A percentile compares a stretch with the other conserved stretches of the same genome.
Evolutionary conservation across 2,797 vertebrate species (phyloP).

Genomic region (Sebastes diploproa): DNA sequence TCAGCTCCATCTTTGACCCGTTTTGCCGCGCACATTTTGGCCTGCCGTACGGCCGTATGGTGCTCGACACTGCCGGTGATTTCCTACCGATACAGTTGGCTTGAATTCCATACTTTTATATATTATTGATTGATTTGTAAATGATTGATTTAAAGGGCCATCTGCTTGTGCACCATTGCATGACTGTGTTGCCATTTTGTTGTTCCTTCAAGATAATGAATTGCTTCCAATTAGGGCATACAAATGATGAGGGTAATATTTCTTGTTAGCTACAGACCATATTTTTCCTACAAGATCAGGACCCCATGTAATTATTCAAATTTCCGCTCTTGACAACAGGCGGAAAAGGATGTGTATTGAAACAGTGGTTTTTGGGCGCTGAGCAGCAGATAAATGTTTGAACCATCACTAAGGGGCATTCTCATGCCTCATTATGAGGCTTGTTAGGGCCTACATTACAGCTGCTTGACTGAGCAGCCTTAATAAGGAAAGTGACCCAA

Average conservation of each 20-base stretch:
- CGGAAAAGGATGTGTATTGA: slow-evolving; percentile 35
- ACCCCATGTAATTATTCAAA: slow-evolving; percentile 38
- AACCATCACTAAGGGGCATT: slow-evolving; percentile 67
- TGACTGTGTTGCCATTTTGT: slow-evolving; percentile 14
- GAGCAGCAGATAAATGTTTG: slow-evolving; percentile 64
- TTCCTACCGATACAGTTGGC: slow-evolving; percentile 54
- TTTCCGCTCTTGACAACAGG: slow-evolving; percentile 13
- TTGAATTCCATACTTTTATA: slow-evolving; percentile 29
- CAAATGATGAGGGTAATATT: slow-evolving; percentile 38
- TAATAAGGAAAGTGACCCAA: slow-evolving; percentile 78
- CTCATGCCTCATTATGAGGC: slow-evolving; percentile 73
- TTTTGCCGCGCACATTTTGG: slow-evolving; percentile 46
- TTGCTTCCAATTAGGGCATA: slow-evolving; percentile 54
- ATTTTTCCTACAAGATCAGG: slow-evolving; percentile 29
- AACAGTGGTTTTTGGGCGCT: slow-evolving; percentile 46
- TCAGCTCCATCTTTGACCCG: slow-evolving; percentile 59
- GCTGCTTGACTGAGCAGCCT: slow-evolving; percentile 68
- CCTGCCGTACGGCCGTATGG: slow-evolving; percentile 55
- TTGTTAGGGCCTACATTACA: slow-evolving; percentile 66
- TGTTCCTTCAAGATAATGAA: slow-evolving; percentile 49
- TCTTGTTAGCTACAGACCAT: slow-evolving; percentile 26
- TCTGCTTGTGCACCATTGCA: slow-evolving; percentile 61
- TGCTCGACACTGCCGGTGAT: slow-evolving; percentile 38
- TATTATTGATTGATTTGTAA: slow-evolving; percentile 71
- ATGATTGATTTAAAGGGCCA: slow-evolving; percentile 78